Conservation (phyloP, 2,888 invertebrate genomes). For the Athripsodes cinereus region DNA sequence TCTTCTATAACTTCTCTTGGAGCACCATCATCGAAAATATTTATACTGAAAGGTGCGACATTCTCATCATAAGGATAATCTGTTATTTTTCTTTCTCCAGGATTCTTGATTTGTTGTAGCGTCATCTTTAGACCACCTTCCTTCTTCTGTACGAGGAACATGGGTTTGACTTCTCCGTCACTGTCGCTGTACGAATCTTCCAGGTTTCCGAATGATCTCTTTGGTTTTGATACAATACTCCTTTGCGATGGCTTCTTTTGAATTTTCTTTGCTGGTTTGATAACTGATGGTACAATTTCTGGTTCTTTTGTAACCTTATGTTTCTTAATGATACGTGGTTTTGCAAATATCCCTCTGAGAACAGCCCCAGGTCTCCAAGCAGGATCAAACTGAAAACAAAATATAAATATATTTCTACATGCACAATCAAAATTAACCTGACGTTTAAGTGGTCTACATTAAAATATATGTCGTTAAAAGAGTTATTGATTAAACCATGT, state of each 20-base stretch:
- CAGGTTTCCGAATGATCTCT: too few relatives aligned
- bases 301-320: neutral
- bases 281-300: neutral
- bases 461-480: too few relatives aligned
- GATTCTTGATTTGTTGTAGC: slow-evolving; percentile 47
- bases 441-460: too few relatives aligned
- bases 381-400: slow-evolving; percentile 37
- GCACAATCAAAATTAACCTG: too few relatives aligned
- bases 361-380: slow-evolving; percentile 46
- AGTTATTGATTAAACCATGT: too few relatives aligned
- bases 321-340: neutral
- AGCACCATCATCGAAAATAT: slow-evolving; percentile 40
- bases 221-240: neutral
- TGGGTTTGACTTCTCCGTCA: slow-evolving; percentile 38
- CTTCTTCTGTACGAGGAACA: slow-evolving; percentile 37
- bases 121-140: slow-evolving; percentile 44
- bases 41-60: slow-evolving; percentile 30
- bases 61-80: slow-evolving; percentile 47
- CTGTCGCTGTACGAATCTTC: slow-evolving; percentile 30
- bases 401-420: too few relatives aligned
- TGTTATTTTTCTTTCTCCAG: slow-evolving; percentile 39
- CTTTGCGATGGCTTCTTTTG: neutral
- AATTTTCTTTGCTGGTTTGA: neutral
- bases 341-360: slow-evolving; percentile 34
- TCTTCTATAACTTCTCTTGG: slow-evolving; percentile 23